Evolutionary conservation across 2,888 invertebrate genomes (phyloP).

Genomic region (Cosmia trapezina): DNA sequence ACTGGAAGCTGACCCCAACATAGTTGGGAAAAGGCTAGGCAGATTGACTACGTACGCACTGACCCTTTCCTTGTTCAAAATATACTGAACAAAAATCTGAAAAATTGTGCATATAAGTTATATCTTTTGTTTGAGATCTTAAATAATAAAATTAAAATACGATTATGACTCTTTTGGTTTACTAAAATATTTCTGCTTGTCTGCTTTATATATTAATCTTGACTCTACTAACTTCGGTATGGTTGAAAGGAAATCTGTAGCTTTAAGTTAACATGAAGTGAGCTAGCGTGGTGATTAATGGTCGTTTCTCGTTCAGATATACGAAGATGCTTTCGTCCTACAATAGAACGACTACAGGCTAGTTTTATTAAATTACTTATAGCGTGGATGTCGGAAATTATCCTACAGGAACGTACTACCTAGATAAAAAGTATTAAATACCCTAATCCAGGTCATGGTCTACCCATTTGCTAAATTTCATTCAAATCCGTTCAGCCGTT

Average conservation of each 20-base stretch:
- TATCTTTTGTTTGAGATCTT: neutral
- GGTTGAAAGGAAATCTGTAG: neutral
- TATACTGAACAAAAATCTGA: neutral
- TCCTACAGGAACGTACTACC: too few species aligned
- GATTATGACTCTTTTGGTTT: neutral
- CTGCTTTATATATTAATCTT: neutral
- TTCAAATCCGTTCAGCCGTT: too few species aligned
- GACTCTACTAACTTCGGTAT: neutral
- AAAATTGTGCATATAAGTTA: neutral
- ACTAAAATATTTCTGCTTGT: neutral
- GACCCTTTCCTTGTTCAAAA: neutral
- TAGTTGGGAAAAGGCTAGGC: too few species aligned
- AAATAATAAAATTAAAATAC: neutral
- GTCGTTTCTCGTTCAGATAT: neutral
- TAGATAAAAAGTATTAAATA: too few species aligned
- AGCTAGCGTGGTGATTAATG: neutral
- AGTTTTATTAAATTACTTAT: slow-evolving; percentile 6
- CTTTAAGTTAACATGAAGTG: neutral
- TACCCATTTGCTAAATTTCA: too few species aligned
- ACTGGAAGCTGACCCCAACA: too few species aligned
- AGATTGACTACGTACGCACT: too few species aligned
- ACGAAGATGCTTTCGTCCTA: neutral
- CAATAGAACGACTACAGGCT: neutral
- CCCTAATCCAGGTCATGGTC: too few species aligned
- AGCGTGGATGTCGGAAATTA: too few species aligned